phyloP scores from a whole-genome alignment of 1,140 invertebrate species.

The Solenopsis fugax region DNA sequence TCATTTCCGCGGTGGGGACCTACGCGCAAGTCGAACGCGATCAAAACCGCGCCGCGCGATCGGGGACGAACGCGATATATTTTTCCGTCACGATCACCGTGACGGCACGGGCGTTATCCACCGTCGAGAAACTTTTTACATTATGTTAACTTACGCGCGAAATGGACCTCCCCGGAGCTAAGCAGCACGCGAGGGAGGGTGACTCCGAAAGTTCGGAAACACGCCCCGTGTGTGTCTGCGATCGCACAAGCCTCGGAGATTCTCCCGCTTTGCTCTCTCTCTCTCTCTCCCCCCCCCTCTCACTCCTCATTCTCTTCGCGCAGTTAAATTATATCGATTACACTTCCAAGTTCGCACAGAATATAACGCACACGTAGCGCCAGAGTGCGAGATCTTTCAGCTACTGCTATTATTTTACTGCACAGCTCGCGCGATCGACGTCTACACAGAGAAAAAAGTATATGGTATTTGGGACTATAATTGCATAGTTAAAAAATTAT shows the following conservation, averaged over 20 bases:
- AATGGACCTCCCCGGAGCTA: constrained; percentile 60
- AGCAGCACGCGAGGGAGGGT: not conserved
- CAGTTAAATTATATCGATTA: constrained; percentile 43
- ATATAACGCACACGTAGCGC: not conserved
- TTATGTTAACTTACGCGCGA: constrained; percentile 75
- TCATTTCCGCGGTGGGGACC: constrained; percentile 7
- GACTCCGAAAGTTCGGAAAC: constrained; percentile 54
- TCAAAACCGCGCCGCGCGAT: constrained; percentile 19
- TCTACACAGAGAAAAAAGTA: too few species aligned
- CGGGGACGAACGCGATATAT: not conserved
- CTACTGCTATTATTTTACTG: constrained; percentile 31
- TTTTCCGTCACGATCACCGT: constrained; percentile 15
- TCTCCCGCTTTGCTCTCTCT: too few species aligned
- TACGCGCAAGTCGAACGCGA: constrained; percentile 28
- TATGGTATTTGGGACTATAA: too few species aligned
- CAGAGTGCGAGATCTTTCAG: not conserved
- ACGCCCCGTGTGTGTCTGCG: not conserved
- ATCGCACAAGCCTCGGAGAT: constrained; percentile 44
- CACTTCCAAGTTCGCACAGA: not conserved
- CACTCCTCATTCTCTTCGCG: not conserved
- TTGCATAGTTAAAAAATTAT: too few species aligned
- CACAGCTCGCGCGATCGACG: constrained; percentile 2
- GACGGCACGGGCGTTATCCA: constrained; percentile 61
- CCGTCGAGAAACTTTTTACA: constrained; percentile 71
- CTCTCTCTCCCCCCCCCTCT: not conserved